A percentile compares a stretch with the other conserved stretches of the same genome.
Evolutionary conservation across 2,888 invertebrate species (phyloP).

Genomic region (Tethea ocularis): DNA sequence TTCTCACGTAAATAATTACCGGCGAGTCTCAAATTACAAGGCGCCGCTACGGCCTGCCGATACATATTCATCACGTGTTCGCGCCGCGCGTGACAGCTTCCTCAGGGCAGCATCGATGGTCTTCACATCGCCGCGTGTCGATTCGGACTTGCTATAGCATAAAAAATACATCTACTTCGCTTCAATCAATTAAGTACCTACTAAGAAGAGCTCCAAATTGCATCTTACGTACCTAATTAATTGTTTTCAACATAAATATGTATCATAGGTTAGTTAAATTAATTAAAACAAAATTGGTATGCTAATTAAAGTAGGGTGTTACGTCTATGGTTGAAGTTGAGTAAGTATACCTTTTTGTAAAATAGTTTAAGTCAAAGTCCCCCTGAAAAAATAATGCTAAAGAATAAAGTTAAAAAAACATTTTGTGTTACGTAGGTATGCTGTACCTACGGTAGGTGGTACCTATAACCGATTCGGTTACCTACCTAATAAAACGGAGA

Average conservation of each 20-base stretch:
- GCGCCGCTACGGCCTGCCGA: constrained; percentile 77
- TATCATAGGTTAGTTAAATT: neutral
- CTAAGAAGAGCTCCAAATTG: constrained; percentile 11
- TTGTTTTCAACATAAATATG: neutral
- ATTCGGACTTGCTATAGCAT: constrained; percentile 20
- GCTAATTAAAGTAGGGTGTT: too few relatives aligned
- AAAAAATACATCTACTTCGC: constrained; percentile 39
- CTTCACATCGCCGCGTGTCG: constrained; percentile 25
- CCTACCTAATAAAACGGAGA: neutral
- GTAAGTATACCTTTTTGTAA: neutral
- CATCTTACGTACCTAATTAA: neutral
- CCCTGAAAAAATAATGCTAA: too few relatives aligned
- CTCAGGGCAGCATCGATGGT: constrained; percentile 56
- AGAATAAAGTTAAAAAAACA: too few relatives aligned
- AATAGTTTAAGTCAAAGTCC: too few relatives aligned
- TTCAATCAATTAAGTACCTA: constrained; percentile 42
- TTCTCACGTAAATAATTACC: constrained; percentile 84
- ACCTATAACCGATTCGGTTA: neutral
- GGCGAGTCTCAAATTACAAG: constrained; percentile 82
- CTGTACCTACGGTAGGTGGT: too few relatives aligned
- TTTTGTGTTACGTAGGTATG: too few relatives aligned
- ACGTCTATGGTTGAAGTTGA: neutral
- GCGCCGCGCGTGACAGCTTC: constrained; percentile 81
- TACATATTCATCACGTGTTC: constrained; percentile 81
- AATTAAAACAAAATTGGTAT: neutral